Base-by-base conservation (phyloP, 2,888 invertebrate species). In the Drosophila villosipedis region DNA sequence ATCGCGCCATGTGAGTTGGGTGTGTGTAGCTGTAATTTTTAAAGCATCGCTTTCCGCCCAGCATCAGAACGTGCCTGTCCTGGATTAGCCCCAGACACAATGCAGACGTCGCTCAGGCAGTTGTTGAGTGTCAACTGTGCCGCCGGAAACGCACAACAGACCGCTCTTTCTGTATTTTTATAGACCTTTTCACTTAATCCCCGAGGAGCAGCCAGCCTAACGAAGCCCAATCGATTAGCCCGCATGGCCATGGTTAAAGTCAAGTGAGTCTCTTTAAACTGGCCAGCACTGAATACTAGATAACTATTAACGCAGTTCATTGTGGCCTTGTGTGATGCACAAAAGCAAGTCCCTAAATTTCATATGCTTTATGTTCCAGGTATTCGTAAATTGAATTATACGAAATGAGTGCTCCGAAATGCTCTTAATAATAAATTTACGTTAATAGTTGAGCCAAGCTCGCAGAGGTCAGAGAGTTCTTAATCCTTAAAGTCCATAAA, bases 71-170 rank as follows among this genome's bases (percentile, higher is more conserved):
- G 90, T 86, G 90, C 88, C 91, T 71, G 83, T 67, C 65, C 67
- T 84, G 85, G 85, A 89, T 86, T 91, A 86, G 91, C 62, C 63
- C 72, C 88, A 87, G 90, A 81, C 79, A 68, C 64, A 37, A 62
- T 25, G 57, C 75, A 74, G 84, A 68, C 66, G 47, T 54, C 52
- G 59, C 22, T 30, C 64, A 35, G 71, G 43, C 89, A 89, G 76
- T 74, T 91, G 85, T 67, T 73, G 61, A 67, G 71, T 83, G 74
- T 90, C 91, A 85, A 68, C 76, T 65, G 68, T 53, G 84, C 60
- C 81, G 60, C 66, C 82, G 84, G 82, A 89, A 89, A 70, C 73
- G 70, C 70, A 71, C 79, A 84, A 49, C 76, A 71, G 41, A 43
- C 60, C 50, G 25, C 49, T 57, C 61, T 25, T 68, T 69, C 67